Percentiles rank a stretch among this genome's conserved stretches.
phyloP scores from a whole-genome alignment of 2,797 vertebrate genomes.

The Crocodylus rhombifer region DNA sequence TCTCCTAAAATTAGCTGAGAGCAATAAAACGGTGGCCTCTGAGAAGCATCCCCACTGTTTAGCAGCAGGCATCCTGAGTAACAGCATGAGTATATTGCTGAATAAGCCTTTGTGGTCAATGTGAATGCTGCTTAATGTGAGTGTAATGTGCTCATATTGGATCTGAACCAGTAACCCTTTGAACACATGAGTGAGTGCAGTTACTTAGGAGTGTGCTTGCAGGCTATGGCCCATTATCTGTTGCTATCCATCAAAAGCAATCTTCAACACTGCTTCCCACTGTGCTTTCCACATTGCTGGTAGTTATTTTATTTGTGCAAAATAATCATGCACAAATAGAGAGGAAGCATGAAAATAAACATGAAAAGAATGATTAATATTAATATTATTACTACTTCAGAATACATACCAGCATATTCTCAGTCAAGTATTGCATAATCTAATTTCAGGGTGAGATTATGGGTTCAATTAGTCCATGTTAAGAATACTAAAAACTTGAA shows the following conservation, averaged over 20 bases:
- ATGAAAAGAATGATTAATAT: background rate
- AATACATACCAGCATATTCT: background rate
- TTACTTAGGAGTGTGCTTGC: background rate
- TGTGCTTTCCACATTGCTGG: background rate
- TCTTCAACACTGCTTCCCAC: background rate
- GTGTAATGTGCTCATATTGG: background rate
- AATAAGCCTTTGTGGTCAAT: background rate
- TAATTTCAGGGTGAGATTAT: no score
- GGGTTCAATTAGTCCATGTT: no score
- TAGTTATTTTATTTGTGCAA: accelerated
- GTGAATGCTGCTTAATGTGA: background rate
- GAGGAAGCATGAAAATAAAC: background rate
- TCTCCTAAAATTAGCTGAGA: background rate
- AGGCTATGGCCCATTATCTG: background rate
- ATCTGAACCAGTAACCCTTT: background rate
- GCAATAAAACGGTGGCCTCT: background rate
- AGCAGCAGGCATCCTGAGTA: background rate
- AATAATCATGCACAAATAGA: background rate
- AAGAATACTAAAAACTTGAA: no score
- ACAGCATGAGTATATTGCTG: background rate
- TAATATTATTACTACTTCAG: background rate
- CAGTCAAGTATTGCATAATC: no score
- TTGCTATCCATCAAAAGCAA: background rate
- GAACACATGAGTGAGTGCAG: background rate
- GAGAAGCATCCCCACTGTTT: background rate